phyloP scores from a whole-genome alignment of 2,797 vertebrate genomes.

The Alosa sapidissima region DNA sequence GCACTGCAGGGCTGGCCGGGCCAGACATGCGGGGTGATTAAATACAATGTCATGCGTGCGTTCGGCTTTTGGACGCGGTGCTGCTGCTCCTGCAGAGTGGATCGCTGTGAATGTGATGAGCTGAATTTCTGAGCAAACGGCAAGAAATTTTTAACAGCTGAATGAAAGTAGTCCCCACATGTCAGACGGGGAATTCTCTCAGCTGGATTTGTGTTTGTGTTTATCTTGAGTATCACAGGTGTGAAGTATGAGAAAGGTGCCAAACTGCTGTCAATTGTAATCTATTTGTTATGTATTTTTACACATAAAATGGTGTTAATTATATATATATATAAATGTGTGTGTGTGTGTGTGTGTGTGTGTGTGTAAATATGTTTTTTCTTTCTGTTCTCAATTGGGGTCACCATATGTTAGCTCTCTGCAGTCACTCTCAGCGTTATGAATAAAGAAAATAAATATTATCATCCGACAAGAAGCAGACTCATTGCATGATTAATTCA shows the following conservation, averaged over 20 bases:
- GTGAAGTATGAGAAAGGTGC: background rate
- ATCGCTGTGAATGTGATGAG: background rate
- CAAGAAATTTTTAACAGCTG: background rate
- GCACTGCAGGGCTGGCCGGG: conserved; percentile 65
- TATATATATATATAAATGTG: too few relatives aligned
- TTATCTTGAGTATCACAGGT: background rate
- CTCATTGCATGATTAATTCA: background rate
- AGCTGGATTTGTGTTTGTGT: background rate
- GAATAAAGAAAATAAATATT: background rate
- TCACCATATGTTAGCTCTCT: background rate
- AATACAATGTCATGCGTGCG: conserved; percentile 39
- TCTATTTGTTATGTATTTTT: background rate
- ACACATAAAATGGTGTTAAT: too few relatives aligned
- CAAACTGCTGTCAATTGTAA: background rate
- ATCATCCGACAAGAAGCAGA: background rate
- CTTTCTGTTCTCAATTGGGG: background rate
- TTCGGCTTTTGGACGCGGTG: background rate
- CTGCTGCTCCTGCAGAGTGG: background rate
- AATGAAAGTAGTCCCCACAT: background rate
- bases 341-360: too few relatives aligned
- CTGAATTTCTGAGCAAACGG: background rate
- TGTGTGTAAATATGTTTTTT: too few relatives aligned
- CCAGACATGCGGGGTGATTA: conserved; percentile 51
- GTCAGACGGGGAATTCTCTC: background rate
- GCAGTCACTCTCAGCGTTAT: background rate